Conservation (phyloP, 1,140 invertebrate species). For the Heliconius eleuchia region DNA sequence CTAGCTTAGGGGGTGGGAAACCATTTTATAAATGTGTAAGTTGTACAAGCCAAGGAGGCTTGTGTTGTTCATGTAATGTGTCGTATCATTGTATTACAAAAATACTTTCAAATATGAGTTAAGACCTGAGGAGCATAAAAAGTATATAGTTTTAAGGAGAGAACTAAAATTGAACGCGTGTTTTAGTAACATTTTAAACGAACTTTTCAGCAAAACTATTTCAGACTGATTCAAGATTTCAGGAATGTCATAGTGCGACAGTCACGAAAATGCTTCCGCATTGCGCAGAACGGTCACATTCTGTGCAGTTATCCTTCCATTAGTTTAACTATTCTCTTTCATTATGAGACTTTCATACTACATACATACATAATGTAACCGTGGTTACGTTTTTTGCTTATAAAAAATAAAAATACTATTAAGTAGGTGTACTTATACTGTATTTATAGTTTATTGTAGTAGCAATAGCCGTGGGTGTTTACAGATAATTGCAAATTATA, state of each 20-base stretch:
- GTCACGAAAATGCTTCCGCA: constrained; percentile 47
- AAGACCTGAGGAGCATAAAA: neutral
- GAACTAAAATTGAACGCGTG: neutral
- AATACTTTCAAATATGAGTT: no score
- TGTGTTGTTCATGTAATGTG: neutral
- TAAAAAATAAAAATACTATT: neutral
- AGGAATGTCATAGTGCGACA: constrained; percentile 41
- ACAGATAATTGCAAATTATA: constrained; percentile 4
- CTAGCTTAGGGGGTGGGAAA: no score
- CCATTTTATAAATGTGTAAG: no score
- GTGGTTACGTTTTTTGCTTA: neutral
- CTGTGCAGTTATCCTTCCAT: constrained; percentile 37
- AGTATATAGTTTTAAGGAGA: neutral
- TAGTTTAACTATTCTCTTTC: constrained; percentile 26
- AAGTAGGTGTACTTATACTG: neutral
- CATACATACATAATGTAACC: neutral
- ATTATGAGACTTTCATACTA: neutral
- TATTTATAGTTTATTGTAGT: neutral
- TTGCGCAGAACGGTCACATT: constrained; percentile 43
- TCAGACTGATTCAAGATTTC: constrained; percentile 4
- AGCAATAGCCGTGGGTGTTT: neutral
- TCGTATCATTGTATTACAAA: neutral
- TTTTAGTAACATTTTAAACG: neutral
- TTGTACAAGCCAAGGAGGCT: no score
- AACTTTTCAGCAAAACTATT: neutral